Evolutionary conservation across 2,888 invertebrate genomes (phyloP), one percentile per base, ranked within the genome.

Genomic region (Tenthredo livida): DNA sequence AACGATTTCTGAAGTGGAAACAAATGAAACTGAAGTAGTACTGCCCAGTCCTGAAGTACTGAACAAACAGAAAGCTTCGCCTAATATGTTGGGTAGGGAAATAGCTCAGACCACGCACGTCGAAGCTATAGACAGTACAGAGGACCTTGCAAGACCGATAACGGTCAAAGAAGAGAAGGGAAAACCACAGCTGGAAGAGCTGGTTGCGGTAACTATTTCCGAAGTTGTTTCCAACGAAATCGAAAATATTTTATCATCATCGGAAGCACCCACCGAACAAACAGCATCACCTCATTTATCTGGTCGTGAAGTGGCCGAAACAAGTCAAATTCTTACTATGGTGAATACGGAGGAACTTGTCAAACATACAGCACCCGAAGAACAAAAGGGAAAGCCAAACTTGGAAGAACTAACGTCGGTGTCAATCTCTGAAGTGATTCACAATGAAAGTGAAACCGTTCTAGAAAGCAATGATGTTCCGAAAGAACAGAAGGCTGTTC

Each of bases 271-370:
- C n/a, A 85, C 83, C 1, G 87, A 89, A 72, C 92, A 92, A 87
- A 88, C 85, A 7, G 93, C 93, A 6, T 88, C 91, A 83, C 86
- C 90, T n/a, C 91, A 88, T 84, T 86, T 93, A 61, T 86, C 88
- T 10, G 90, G 91, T 17, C 90, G 92, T 86, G 92, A 91, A 85
- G 92, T 93, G 0, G 93, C 94, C n/a, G 89, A 93, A 88, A 92
- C 90, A 83, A 90, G 90, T 1, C 93, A 94, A 89, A 88, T 93
- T 21, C 54, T 88, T 10, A 86, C 90, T 0, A 89, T 87, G 73
- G 85, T 85, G 15, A 86, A 85, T 10, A 85, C 87, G n/a, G 61
- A 89, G 77, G 86, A 88, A 61, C 86, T 86, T 84, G 43, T 89
- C 6, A 87, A 78, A 40, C 50, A 21, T 15, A 85, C 86, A 43